These are phyloP conservation scores for Itoplectis maculator DNA, from an alignment of 2,888 invertebrate species.

Conservation along the genomic window DNA sequence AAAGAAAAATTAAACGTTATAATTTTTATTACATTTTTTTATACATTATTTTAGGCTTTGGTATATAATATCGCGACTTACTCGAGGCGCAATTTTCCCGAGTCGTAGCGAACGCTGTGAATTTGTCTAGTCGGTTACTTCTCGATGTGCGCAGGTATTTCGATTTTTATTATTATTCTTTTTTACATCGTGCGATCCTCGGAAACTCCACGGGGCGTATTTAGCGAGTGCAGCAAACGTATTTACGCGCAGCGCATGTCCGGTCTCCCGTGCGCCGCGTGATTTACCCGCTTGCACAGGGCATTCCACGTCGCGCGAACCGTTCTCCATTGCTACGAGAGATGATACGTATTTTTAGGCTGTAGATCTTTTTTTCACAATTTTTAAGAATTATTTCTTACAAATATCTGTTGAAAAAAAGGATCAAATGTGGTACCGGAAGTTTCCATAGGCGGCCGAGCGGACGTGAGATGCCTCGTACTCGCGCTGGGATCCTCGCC, in stretches of 20 bases:
- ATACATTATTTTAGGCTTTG: too few relatives aligned
- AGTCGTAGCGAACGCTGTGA: not conserved
- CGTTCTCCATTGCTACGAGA: not conserved
- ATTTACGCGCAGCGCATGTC: not conserved
- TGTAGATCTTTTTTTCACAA: not conserved
- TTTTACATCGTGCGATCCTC: not conserved
- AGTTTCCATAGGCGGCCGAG: not conserved
- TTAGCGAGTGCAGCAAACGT: constrained; percentile 15
- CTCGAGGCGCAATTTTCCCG: not conserved
- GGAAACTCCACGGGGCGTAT: constrained; percentile 5
- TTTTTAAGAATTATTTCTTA: too few relatives aligned
- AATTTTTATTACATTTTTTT: too few relatives aligned
- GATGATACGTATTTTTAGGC: too few relatives aligned
- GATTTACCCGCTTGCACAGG: not conserved
- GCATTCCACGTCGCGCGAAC: not conserved
- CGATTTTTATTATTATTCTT: too few relatives aligned
- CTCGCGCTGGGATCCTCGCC: not conserved
- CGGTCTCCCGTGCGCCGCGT: not conserved
- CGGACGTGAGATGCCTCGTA: not conserved
- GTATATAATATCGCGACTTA: too few relatives aligned
- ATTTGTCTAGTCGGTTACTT: not conserved
- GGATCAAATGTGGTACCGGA: not conserved
- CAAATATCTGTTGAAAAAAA: not conserved
- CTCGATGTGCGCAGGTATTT: constrained; percentile 8
- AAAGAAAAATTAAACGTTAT: too few relatives aligned